Percentiles rank a stretch among this genome's conserved stretches.
phyloP scores from a whole-genome alignment of 2,888 invertebrate genomes.

The Sphecodes monilicornis region DNA sequence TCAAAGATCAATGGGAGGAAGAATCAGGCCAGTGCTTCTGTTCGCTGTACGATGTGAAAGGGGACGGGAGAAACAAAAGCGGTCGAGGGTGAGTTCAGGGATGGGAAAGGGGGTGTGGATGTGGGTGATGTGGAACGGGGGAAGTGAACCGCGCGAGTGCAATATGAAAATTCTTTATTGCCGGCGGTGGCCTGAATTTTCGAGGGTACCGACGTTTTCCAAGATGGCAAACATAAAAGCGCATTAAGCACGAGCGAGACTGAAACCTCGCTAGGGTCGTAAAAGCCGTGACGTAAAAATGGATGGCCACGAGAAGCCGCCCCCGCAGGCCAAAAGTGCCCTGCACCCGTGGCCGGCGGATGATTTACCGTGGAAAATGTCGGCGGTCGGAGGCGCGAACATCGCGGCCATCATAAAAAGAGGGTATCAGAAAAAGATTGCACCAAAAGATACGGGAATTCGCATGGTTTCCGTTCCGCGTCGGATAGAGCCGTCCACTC shows the following conservation, averaged over 20 bases:
- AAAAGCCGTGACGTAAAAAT: conserved; percentile 59
- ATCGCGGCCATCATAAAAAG: conserved; percentile 34
- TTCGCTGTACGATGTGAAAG: not conserved
- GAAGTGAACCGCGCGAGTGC: not conserved
- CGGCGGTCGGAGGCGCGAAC: conserved; percentile 30
- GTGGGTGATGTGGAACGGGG: not conserved
- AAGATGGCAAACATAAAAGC: conserved; percentile 57
- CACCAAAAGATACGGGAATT: conserved; percentile 22
- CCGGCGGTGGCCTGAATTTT: conserved; percentile 35
- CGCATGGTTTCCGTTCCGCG: not conserved
- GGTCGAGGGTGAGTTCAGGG: not conserved
- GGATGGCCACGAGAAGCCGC: conserved; percentile 46
- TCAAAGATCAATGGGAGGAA: conserved; percentile 23
- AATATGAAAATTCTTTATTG: conserved; percentile 52
- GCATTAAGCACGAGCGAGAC: conserved; percentile 56
- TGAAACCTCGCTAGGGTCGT: conserved; percentile 51
- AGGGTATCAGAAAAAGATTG: conserved; percentile 30
- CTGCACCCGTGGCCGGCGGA: conserved; percentile 43
- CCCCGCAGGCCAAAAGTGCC: conserved; percentile 45
- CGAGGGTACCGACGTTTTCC: conserved; percentile 49
- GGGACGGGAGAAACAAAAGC: not conserved
- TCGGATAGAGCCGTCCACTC: not conserved
- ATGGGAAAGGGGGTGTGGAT: not conserved
- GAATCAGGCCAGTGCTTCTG: conserved; percentile 1
- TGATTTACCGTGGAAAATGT: conserved; percentile 57